Evolutionary conservation across 30 jellyfish, hydroid and myxozoan species (phyloP), one percentile per base, ranked within the genome.

Genomic region (Rhopilema esculentum): DNA sequence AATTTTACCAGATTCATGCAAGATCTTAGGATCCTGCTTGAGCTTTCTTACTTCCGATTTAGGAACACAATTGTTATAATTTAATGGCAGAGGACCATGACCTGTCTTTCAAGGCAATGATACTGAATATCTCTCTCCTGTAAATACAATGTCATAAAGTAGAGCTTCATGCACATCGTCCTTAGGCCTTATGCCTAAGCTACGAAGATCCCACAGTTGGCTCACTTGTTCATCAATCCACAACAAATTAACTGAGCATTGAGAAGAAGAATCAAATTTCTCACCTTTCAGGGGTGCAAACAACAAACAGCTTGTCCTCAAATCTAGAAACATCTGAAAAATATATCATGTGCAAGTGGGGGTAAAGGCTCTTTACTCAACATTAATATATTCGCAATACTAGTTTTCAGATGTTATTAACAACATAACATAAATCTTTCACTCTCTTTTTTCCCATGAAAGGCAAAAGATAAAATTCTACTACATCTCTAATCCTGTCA

Each of bases 31-130:
- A 31, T 72, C 23, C 52, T 77, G 22, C 86, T 66, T 68, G 1
- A 87, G 83, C 52, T 70, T 87, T 52, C 20, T 64, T 8, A 74
- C 67, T 77, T 65, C 67, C 77, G 76, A 61, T 67, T 90, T 74
- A 6, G 76, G 66, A 27, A 74, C 70, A 86, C 76, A 71, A 25
- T 19, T 86, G 53, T 26, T 18, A 30, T 33, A 86, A 62, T 74
- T 86, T 27, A 20, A 49, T 1, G 95, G 91, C 76, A 86, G 30
- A 31, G 75, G 49, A 49, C 72, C 84, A 75, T 86, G 91, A 12
- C 77, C 95, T 52, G 83, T 65, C 74, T 86, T 86, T 83, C 89
- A 86, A 1, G 95, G 95, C 73, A 86, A 25, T 16, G 16, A 1
- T 16, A 75, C 91, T 0, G 89, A 76, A 26, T 69, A 69, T 22